These are phyloP conservation scores for Scytalopus superciliaris DNA, from an alignment of 2,113 vertebrate species.

Conservation along the genomic window DNA sequence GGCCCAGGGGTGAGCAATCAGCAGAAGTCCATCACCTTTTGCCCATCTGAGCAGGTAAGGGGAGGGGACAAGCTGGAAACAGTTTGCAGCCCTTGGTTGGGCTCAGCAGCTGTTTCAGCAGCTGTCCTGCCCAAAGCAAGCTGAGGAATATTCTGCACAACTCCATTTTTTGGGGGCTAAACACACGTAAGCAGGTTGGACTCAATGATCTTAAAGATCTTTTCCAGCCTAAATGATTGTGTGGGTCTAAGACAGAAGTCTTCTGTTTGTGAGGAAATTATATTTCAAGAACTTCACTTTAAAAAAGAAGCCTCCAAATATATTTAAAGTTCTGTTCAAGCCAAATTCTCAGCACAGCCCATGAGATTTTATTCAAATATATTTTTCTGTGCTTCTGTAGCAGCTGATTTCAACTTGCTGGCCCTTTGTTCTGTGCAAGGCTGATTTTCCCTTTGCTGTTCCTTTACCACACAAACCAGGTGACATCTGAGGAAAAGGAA, in stretches of 20 bases:
- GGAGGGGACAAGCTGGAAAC: background rate
- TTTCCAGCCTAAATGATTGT: background rate
- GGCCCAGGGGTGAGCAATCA: background rate
- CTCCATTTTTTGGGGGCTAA: background rate
- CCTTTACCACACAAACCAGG: background rate
- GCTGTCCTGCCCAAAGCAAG: background rate
- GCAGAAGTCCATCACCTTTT: background rate
- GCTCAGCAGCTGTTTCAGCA: background rate
- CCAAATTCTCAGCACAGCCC: background rate
- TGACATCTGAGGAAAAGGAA: background rate
- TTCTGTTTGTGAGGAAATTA: background rate
- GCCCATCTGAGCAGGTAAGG: background rate
- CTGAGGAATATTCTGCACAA: background rate
- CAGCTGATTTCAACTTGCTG: background rate
- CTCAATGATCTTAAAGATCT: background rate
- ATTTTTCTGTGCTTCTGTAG: background rate
- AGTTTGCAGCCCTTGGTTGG: background rate
- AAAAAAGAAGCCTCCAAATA: background rate
- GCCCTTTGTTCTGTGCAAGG: background rate
- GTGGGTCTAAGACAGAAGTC: background rate
- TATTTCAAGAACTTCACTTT: background rate
- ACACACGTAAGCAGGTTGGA: fast-evolving
- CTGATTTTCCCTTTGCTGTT: background rate
- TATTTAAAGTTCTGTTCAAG: background rate
- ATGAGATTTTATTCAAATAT: background rate